Evolutionary conservation across 64 coral and sea anemone genomes (phyloP), one percentile per base, ranked within the genome.

Genomic region (Platygyra sinensis): DNA sequence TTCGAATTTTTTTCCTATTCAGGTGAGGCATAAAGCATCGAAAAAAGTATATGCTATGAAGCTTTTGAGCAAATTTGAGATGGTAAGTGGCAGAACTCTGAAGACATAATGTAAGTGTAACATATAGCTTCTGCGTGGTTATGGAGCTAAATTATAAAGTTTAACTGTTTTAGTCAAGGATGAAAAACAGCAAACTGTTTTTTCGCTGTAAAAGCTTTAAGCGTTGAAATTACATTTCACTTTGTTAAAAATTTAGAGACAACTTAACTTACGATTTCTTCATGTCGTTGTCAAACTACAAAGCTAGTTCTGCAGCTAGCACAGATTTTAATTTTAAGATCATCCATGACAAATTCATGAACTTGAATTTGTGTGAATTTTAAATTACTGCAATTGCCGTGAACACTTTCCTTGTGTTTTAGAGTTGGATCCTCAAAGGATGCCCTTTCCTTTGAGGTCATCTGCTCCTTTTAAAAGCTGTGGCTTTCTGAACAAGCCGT

Each of bases 31-130:
- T 13, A 90, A 80, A 69, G 72, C 87, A 36, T 85, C 91, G 1
- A 93, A 95, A 83, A 94, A 90, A 73, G 97, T 99, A 3, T 99
- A 95, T 67, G 97, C 97, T 24, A 99, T 99, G 97, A 99, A 99
- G 73, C 80, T 99, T 57, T 52, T 99, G 42, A 99, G 94, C 83
- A 99, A 99, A 90, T 99, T 99, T 84, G 97, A 99, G 77, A 99
- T 99, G 97, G 97, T 99, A 91, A 82, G 96, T 89, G 38, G 32
- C 7, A 10, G 7, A 69, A 69, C 8, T 11, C 25, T 27, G 22
- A 11, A 24, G 65, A n/a, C 7, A 24, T 5, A 2, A 3, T 67
- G 22, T 11, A 22, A 76, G 8, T 77, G 72, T 76, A 57, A 89
- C 74, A 89, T n/a, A n/a, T 38, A 24, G 32, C 28, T 78, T 22